Evolutionary conservation across 2,888 invertebrate species (phyloP), one percentile per base, ranked within the genome.

Genomic region (Liposcelis brunnea): DNA sequence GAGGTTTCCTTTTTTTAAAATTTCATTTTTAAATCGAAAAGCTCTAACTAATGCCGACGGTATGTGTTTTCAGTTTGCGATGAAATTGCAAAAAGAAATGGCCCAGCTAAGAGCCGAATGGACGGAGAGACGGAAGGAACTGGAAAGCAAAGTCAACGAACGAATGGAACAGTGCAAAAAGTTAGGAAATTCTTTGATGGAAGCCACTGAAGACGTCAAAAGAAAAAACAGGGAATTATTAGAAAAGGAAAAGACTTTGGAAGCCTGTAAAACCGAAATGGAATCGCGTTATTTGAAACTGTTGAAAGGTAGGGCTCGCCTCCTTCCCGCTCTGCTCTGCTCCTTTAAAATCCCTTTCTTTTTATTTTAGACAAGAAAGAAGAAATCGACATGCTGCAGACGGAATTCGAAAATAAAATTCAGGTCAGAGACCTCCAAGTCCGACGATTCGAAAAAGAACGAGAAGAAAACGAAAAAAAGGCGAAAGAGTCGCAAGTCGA

Each of bases 101-200:
- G 63, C 66, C 1, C 55, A 69, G 1, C 53, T 77, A 11, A 64
- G 69, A 1, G 62, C 61, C n/a, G 74, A 75, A 50, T 77, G 75
- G 74, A 61, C 65, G 7, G 67, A 66, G 47, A 69, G 70, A 31
- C 65, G 68, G 8, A 57, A 61, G 2, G 69, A 69, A 51, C 56
- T 78, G 37, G 75, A 79, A 54, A 58, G 61, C 1, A 72, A 73
- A 52, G 59, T 79, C 10, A 62, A 64, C 1, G 63, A 62, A 4
- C 75, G 73, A 42, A 64, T 79, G 3, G 70, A 73, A 38, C 71
- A 75, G 54, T 78, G 79, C 51, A 69, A 72, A 48, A 60, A 61
- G 21, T 58, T 80, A 1, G 73, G 75, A 1, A 64, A 68, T 1
- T 71, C 72, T 49, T 62, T 80, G 7, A 70, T 71, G 50, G 61